These are phyloP conservation scores for Drepana falcataria DNA, from an alignment of 2,888 invertebrate genomes.

Conservation along the genomic window DNA sequence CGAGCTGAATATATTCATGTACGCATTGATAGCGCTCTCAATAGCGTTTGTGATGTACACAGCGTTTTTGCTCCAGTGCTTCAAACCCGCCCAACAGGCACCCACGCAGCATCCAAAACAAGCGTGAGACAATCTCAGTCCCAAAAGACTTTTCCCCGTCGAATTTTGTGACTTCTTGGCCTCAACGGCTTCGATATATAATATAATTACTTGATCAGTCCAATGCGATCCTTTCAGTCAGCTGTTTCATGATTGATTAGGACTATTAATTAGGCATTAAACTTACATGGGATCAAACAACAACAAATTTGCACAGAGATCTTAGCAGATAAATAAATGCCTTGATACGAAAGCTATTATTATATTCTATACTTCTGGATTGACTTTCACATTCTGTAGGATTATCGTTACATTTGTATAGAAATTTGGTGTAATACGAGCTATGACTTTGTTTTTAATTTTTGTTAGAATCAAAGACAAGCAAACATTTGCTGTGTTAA, in stretches of 20 bases:
- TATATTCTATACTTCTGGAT: slow-evolving; percentile 23
- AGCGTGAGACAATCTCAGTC: slow-evolving; percentile 64
- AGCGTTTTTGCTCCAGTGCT: slow-evolving; percentile 93
- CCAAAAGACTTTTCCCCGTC: slow-evolving; percentile 22
- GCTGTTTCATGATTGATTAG: slow-evolving; percentile 23
- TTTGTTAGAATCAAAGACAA: background rate
- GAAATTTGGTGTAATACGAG: background rate
- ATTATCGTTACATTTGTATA: slow-evolving; percentile 2
- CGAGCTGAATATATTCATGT: slow-evolving; percentile 96
- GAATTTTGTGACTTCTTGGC: slow-evolving; percentile 33
- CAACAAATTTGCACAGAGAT: slow-evolving; percentile 34
- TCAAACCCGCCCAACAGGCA: slow-evolving; percentile 84
- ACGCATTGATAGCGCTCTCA: slow-evolving; percentile 91
- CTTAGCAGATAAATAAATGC: slow-evolving; percentile 25
- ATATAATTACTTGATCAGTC: slow-evolving; percentile 16
- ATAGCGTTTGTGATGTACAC: slow-evolving; percentile 93
- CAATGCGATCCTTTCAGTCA: slow-evolving; percentile 32
- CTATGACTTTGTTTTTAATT: background rate
- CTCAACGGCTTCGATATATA: slow-evolving; percentile 20
- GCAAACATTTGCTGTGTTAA: too few species aligned
- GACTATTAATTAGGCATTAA: slow-evolving; percentile 37
- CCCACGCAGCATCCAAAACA: slow-evolving; percentile 82
- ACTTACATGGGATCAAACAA: slow-evolving; percentile 69
- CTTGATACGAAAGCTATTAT: slow-evolving; percentile 1
- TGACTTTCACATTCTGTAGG: slow-evolving; percentile 20